These are phyloP conservation scores for Xestia sexstrigata DNA, from an alignment of 2,888 invertebrate genomes.

Conservation along the genomic window DNA sequence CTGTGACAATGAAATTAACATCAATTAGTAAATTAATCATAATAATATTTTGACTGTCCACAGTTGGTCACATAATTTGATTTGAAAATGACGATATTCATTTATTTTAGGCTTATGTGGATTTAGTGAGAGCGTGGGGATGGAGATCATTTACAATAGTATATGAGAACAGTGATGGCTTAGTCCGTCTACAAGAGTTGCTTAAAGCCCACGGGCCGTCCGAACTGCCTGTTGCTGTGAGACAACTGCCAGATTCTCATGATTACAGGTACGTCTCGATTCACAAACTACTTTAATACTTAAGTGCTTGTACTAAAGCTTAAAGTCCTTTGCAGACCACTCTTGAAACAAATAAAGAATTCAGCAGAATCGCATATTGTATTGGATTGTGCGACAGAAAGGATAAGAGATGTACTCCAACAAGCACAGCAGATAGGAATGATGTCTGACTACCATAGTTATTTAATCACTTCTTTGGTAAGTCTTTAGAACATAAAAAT, in stretches of 20 bases:
- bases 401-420: constrained; percentile 96
- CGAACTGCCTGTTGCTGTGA: constrained; percentile 95
- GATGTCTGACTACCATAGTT: constrained; percentile 99
- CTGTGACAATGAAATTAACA: constrained; percentile 21
- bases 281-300: constrained; percentile 5
- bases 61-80: background rate
- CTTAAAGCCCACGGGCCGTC: constrained; percentile 97
- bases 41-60: background rate
- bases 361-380: constrained; percentile 98
- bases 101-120: constrained; percentile 95
- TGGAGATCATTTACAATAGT: constrained; percentile 99
- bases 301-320: constrained; percentile 36
- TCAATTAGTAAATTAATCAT: constrained; percentile 15
- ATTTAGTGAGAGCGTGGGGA: constrained; percentile 96
- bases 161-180: constrained; percentile 98
- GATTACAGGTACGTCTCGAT: constrained; percentile 94
- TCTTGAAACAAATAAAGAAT: constrained; percentile 97
- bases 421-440: constrained; percentile 99
- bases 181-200: constrained; percentile 96
- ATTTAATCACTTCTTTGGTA: constrained; percentile 97
- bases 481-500: constrained; percentile 69
- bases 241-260: constrained; percentile 95
- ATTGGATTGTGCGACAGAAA: constrained; percentile 96
- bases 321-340: constrained; percentile 91
- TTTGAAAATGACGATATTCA: background rate